Conservation (phyloP, 2,888 invertebrate genomes). For the Lithophane ornitopus region DNA sequence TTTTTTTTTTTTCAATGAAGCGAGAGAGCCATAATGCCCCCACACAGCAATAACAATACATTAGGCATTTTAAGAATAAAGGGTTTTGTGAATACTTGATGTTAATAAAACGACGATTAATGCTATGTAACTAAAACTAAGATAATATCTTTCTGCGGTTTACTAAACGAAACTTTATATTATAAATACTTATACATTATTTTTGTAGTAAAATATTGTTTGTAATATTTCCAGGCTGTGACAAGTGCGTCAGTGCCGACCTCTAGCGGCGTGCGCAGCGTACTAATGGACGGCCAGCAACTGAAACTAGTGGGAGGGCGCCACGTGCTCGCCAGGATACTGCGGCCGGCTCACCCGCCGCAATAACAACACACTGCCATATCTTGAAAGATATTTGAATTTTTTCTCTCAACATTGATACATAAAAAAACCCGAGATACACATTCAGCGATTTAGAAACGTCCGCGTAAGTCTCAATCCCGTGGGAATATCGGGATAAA, state of each 20-base stretch:
- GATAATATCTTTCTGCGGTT: not conserved
- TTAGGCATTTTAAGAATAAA: not conserved
- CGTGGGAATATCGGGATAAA: no score
- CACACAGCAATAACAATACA: not conserved
- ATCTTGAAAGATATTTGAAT: conserved; percentile 15
- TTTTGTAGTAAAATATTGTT: not conserved
- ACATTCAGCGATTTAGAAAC: conserved; percentile 2
- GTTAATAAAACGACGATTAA: no score
- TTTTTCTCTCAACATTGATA: not conserved
- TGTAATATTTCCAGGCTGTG: conserved; percentile 69
- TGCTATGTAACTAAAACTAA: not conserved
- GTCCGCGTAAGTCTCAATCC: not conserved
- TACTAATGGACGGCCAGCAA: conserved; percentile 87
- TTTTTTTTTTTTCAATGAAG: not conserved
- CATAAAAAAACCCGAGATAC: not conserved
- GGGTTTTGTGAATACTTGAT: not conserved
- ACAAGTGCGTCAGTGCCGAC: conserved; percentile 73
- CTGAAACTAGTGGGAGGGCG: conserved; percentile 86
- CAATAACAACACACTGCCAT: conserved; percentile 64
- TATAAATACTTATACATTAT: not conserved
- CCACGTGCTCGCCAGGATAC: conserved; percentile 84
- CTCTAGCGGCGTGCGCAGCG: conserved; percentile 82
- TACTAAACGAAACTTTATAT: not conserved
- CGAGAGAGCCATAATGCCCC: not conserved
- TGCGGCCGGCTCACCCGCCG: conserved; percentile 83